Evolutionary conservation across 37 sponge, comb jelly and placozoan species (phyloP), one percentile per base, ranked within the genome.

Genomic region (Axinella damicornis): DNA sequence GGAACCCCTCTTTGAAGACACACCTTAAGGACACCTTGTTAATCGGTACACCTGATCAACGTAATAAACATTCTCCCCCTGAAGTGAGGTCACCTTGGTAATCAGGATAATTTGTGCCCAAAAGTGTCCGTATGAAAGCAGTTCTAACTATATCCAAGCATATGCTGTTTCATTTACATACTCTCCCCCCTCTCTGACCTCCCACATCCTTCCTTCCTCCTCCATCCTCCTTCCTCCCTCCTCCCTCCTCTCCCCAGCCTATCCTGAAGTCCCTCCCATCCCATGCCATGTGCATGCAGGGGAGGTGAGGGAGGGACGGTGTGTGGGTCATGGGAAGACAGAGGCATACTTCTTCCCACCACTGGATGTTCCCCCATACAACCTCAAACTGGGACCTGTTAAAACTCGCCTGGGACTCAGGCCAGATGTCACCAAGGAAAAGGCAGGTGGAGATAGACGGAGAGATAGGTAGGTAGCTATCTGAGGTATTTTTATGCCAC

Each of bases 331-430:
- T 20, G 94, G 97, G 19, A 96, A 96, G 74, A 84, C 91, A 11
- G 97, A 96, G 69, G 94, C 94, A 0, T 96, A 93, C 80, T 96
- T 96, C 92, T 91, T 96, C 61, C 97, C 97, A 37, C 97, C 97
- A 28, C 72, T 93, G 20, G 77, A 93, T 69, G 75, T 93, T 0
- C 91, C 91, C 52, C 97, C 97, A 12, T 96, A 91, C 69, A 93
- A 96, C 78, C 53, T 77, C 52, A 21, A 65, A 18, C 82, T 94
- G 69, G 73, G 80, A 9, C 61, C 67, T 1, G 85, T 90, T 40
- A 90, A 83, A 41, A 96, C 93, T 17, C 59, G 96, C 1, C 78
- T 93, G 16, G 96, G 93, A 28, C 53, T 96, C 19, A 87, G 82
- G 69, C 79, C 88, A 5, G 78, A 53, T 5, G 67, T 73, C 21